Evolutionary conservation across 1,140 invertebrate species (phyloP).

Genomic region (Papilio polytes): DNA sequence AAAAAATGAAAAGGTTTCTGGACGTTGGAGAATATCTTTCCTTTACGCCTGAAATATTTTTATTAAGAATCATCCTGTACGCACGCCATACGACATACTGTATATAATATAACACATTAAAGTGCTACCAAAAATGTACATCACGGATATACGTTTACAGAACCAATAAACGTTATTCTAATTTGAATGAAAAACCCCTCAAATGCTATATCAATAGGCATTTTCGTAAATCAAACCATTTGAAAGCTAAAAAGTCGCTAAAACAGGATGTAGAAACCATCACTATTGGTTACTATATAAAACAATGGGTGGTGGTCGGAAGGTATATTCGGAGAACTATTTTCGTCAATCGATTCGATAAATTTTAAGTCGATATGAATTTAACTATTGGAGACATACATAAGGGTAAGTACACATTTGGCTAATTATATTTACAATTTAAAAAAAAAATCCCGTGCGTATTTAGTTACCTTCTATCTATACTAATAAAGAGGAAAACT

Average conservation of each 20-base stretch:
- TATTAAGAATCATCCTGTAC: too few species aligned
- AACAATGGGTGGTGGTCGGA: slow-evolving; percentile 44
- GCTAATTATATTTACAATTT: neutral
- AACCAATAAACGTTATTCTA: slow-evolving; percentile 11
- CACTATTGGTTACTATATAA: slow-evolving; percentile 33
- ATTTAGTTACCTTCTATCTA: neutral
- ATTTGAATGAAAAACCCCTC: slow-evolving; percentile 32
- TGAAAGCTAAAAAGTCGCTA: slow-evolving; percentile 39
- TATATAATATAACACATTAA: neutral
- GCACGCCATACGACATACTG: neutral
- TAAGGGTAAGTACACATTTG: neutral
- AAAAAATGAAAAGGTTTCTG: too few species aligned
- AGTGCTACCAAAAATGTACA: neutral
- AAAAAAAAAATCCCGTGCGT: too few species aligned
- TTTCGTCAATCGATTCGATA: slow-evolving; percentile 25
- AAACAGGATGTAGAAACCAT: slow-evolving; percentile 41
- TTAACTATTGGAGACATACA: neutral
- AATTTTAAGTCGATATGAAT: slow-evolving; percentile 24
- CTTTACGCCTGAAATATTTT: too few species aligned
- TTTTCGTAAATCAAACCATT: slow-evolving; percentile 50
- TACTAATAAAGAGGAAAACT: too few species aligned
- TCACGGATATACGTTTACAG: neutral
- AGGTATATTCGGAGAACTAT: slow-evolving; percentile 46
- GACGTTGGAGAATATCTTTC: too few species aligned
- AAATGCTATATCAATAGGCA: slow-evolving; percentile 43